Base-by-base conservation (phyloP, 2,113 vertebrate genomes). In the Rhineura floridana region DNA sequence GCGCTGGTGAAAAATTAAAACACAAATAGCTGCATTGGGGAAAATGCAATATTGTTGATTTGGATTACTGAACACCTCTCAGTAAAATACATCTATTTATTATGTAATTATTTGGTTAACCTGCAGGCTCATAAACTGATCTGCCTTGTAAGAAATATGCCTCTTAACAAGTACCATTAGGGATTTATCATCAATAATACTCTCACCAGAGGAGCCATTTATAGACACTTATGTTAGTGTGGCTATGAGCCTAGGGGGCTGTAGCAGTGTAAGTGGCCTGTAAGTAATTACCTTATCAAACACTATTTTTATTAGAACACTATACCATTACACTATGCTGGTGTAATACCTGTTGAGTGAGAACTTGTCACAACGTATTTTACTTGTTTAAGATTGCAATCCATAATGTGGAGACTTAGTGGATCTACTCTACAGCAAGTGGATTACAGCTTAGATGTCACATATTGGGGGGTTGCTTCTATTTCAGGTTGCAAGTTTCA, bases 21-120 rank as follows among this genome's bases (percentile, higher is more conserved):
- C 90, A 90, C 78, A 89, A 88, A 88, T 90, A 59, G 67, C 36
- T 86, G 77, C 92, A 69, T 30, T 70, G 55, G 91, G 80, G 63
- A 93, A 86, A 87, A 83, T 73, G 82, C 76, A 63, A n/a, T 6
- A 39, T 85, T 87, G 46, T 62, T 93, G 46, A 81, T 67, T 83
- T 85, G 52, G 33, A 88, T 90, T 85, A 88, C 36, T 2, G 86
- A 55, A 91, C 90, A 85, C 33, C 55, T 92, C 70, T 46, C 81
- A 86, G 77, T 48, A 83, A 25, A 91, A 77, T 1, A 73, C 1
- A 76, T 3, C 30, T 46, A 13, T 15, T 39, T 84, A n/a, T 69
- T 12, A 39, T 65, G 55, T 44, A 69, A 50, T 73, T 73, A 8
- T 13, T 15, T 72, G 48, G 50, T 84, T 73, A 85, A 85, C 69